A percentile compares a stretch with the other conserved stretches of the same genome.
Evolutionary conservation across 2,797 vertebrate genomes (phyloP).

Genomic region (Malacoctenus gilli): DNA sequence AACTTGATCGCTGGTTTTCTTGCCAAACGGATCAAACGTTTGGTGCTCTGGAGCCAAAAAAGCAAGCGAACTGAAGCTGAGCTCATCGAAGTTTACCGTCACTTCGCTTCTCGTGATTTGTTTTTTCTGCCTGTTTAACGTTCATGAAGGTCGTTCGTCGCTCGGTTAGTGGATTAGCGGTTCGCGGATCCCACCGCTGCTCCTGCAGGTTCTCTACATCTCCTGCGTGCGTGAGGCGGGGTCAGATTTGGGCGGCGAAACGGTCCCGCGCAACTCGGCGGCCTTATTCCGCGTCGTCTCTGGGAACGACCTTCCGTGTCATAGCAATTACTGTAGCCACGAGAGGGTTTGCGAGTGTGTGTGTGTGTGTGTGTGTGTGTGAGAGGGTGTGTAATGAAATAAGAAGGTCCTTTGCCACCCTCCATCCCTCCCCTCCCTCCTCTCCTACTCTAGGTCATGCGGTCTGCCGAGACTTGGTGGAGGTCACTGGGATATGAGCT

Average conservation of each 20-base stretch:
- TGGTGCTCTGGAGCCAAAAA: slow-evolving; percentile 5
- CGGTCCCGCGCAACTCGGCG: slow-evolving; percentile 63
- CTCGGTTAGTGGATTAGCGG: no score
- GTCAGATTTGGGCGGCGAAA: slow-evolving; percentile 69
- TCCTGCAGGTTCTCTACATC: slow-evolving; percentile 13
- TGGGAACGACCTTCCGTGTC: slow-evolving; percentile 76
- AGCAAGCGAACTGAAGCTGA: background rate
- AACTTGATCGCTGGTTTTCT: background rate
- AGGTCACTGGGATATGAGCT: slow-evolving; percentile 73
- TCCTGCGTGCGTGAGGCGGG: slow-evolving; percentile 17
- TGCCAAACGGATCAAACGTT: background rate
- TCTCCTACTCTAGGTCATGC: slow-evolving; percentile 69
- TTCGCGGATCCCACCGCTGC: no score
- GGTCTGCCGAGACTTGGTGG: slow-evolving; percentile 70
- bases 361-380: slow-evolving; percentile 10
- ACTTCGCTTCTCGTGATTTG: no score
- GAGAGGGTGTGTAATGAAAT: slow-evolving; percentile 63
- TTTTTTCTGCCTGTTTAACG: no score
- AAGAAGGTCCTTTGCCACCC: slow-evolving; percentile 71
- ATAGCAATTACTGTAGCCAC: slow-evolving; percentile 75
- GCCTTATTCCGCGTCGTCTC: slow-evolving; percentile 73
- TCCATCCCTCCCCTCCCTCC: no score
- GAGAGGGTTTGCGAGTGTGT: slow-evolving; percentile 51
- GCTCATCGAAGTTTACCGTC: no score
- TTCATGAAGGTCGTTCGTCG: no score